Evolutionary conservation across 1,140 invertebrate species (phyloP).

Genomic region (Rhyzopertha dominica): DNA sequence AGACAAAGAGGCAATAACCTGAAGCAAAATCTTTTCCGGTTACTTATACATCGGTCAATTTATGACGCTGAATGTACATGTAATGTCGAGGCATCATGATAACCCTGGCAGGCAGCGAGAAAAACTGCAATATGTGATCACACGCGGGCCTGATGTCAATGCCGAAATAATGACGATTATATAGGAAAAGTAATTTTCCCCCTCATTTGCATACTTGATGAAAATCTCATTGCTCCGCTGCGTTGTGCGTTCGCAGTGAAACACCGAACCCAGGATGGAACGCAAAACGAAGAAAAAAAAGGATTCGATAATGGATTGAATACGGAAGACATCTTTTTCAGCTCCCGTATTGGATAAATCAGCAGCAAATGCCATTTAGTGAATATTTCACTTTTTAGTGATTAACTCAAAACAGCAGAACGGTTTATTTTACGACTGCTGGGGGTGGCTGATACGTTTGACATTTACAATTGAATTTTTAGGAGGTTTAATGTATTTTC

Average conservation of each 20-base stretch:
- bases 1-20: neutral
- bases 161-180: slow-evolving; percentile 49
- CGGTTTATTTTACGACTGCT: too few species aligned
- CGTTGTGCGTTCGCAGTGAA: slow-evolving; percentile 8
- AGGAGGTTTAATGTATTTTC: too few species aligned
- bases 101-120: slow-evolving; percentile 19
- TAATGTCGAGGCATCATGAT: slow-evolving; percentile 21
- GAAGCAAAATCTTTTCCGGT: neutral
- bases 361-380: too few species aligned
- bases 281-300: too few species aligned
- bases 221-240: slow-evolving; percentile 42
- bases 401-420: too few species aligned
- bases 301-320: too few species aligned
- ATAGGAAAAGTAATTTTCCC: slow-evolving; percentile 50
- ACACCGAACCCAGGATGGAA: too few species aligned
- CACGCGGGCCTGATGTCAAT: slow-evolving; percentile 44
- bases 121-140: slow-evolving; percentile 45
- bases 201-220: slow-evolving; percentile 49
- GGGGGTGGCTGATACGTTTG: too few species aligned
- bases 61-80: slow-evolving; percentile 9
- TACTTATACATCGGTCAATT: neutral
- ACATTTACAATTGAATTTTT: too few species aligned
- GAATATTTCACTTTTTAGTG: too few species aligned
- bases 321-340: too few species aligned
- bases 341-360: too few species aligned